Evolutionary conservation across 2,888 invertebrate genomes (phyloP).

Genomic region (Andrena praecox): DNA sequence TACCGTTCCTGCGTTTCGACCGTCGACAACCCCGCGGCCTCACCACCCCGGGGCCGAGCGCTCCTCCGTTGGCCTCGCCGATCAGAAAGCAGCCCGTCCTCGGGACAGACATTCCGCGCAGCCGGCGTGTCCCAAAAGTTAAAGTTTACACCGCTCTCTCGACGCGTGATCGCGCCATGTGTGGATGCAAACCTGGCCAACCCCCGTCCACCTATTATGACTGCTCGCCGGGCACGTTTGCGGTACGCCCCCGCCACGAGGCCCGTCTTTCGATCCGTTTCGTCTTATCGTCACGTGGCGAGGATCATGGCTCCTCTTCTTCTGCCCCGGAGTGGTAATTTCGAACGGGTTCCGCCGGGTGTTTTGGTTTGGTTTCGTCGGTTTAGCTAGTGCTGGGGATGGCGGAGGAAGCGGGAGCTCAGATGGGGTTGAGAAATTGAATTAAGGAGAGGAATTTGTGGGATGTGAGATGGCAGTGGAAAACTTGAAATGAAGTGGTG

Average conservation of each 20-base stretch:
- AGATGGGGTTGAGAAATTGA: not conserved
- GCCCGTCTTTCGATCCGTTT: conserved; percentile 46
- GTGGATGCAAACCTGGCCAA: conserved; percentile 75
- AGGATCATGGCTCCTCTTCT: conserved; percentile 14
- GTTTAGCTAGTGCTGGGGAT: not conserved
- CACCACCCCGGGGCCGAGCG: conserved; percentile 21
- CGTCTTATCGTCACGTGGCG: conserved; percentile 64
- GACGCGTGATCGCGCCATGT: conserved; percentile 80
- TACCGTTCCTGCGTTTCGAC: conserved; percentile 37
- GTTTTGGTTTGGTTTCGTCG: not conserved
- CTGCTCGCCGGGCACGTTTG: conserved; percentile 78
- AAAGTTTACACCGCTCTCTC: conserved; percentile 80
- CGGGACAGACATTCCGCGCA: conserved; percentile 82
- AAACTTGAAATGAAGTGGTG: not conserved
- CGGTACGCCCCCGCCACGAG: conserved; percentile 56
- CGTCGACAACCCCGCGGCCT: conserved; percentile 28
- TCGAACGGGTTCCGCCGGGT: not conserved
- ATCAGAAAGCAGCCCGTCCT: conserved; percentile 71
- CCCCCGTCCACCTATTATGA: conserved; percentile 75
- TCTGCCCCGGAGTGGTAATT: conserved; percentile 1
- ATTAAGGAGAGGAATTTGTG: not conserved
- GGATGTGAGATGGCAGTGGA: not conserved
- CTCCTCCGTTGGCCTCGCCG: conserved; percentile 49
- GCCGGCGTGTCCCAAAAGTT: conserved; percentile 82
- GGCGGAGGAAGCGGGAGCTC: not conserved